These are phyloP conservation scores for Lophura nycthemera DNA, from an alignment of 2,113 vertebrate species.

Conservation along the genomic window DNA sequence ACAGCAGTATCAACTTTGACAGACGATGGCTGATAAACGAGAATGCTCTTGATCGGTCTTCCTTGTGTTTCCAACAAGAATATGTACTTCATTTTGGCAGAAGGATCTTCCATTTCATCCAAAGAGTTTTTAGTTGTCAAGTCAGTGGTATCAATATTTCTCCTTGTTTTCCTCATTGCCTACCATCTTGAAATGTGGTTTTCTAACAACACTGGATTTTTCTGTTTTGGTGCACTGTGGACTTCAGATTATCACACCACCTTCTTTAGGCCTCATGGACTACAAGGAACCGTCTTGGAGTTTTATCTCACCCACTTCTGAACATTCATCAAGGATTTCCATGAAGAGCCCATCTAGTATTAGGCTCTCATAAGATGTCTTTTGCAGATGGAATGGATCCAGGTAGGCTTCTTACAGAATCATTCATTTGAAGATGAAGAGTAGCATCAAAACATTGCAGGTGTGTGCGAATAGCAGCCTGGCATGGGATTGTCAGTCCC, in stretches of 20 bases:
- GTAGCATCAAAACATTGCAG: conserved; percentile 98
- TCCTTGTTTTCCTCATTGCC: conserved; percentile 83
- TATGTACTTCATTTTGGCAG: conserved; percentile 88
- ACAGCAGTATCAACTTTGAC: too few species aligned
- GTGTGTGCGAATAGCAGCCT: conserved; percentile 94
- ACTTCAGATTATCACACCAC: conserved; percentile 87
- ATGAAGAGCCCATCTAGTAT: conserved; percentile 97
- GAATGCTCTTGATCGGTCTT: conserved; percentile 88
- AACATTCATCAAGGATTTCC: conserved; percentile 96
- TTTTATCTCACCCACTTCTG: conserved; percentile 96
- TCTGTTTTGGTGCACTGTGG: conserved; percentile 86
- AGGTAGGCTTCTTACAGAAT: conserved; percentile 91
- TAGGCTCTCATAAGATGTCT: conserved; percentile 92
- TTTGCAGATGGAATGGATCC: conserved; percentile 98
- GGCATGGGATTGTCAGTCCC: conserved; percentile 93
- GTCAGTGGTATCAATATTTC: conserved; percentile 93
- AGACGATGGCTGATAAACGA: too few species aligned
- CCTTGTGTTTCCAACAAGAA: conserved; percentile 89
- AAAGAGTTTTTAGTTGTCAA: conserved; percentile 93
- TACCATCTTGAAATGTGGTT: conserved; percentile 77
- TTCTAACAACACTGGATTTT: conserved; percentile 84
- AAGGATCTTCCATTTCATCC: conserved; percentile 86
- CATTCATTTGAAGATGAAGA: conserved; percentile 98
- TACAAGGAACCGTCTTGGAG: conserved; percentile 97
- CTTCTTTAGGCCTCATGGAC: conserved; percentile 96